A percentile compares a stretch with the other conserved stretches of the same genome.
Conservation (phyloP, 2,797 vertebrate species). For the Chloroceryle inda region DNA sequence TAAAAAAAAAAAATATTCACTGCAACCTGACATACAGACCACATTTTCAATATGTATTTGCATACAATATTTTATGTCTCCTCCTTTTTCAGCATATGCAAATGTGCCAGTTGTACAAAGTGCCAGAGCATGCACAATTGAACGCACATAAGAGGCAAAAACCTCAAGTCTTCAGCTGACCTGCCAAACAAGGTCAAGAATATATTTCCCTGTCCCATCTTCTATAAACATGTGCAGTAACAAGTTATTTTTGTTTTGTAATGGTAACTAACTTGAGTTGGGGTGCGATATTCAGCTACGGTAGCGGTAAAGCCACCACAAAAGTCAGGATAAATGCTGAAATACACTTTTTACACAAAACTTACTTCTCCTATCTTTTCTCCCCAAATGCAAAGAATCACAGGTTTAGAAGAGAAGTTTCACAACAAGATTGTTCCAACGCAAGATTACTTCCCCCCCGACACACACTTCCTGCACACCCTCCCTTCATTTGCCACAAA, state of each 20-base stretch:
- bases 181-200: neutral
- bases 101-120: neutral
- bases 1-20: neutral
- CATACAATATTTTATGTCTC: neutral
- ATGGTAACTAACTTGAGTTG: neutral
- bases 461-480: neutral
- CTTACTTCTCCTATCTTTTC: neutral
- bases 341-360: neutral
- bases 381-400: neutral
- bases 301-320: neutral
- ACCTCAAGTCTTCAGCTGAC: neutral
- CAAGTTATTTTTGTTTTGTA: neutral
- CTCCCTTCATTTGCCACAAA: constrained; percentile 3
- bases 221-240: neutral
- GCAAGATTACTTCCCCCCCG: neutral
- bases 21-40: neutral
- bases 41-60: neutral
- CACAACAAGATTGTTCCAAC: neutral
- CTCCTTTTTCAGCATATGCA: neutral
- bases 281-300: neutral
- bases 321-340: neutral
- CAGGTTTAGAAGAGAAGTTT: neutral
- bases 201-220: neutral
- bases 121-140: neutral
- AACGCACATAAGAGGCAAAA: neutral